Percentiles rank a stretch among this genome's conserved stretches.
Evolutionary conservation across 37 sponge, comb jelly and placozoan genomes (phyloP).

Genomic region (Cladorhizidae sp.): DNA sequence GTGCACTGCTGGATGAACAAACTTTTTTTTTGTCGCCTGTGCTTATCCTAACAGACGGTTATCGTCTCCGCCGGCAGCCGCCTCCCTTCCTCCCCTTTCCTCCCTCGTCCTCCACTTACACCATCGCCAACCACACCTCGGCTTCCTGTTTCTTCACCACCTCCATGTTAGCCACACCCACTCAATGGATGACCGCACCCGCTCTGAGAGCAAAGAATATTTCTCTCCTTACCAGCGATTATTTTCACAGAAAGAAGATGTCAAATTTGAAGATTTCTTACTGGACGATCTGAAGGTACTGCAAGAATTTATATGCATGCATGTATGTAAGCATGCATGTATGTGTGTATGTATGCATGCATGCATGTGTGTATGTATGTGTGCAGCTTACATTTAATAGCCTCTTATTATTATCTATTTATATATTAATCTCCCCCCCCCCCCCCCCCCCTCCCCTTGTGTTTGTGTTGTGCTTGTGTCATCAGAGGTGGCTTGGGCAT

Average conservation of each 20-base stretch:
- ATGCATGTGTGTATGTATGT: background rate
- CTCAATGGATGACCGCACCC: background rate
- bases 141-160: constrained; percentile 36
- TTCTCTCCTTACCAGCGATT: constrained; percentile 13
- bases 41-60: background rate
- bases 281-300: constrained; percentile 24
- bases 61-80: background rate
- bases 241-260: background rate
- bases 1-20: too few species aligned
- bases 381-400: too few species aligned
- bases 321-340: background rate
- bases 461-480: too few species aligned
- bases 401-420: too few species aligned
- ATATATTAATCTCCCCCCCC: too few species aligned
- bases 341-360: background rate
- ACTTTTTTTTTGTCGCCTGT: too few species aligned
- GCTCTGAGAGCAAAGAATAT: background rate
- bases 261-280: background rate
- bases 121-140: constrained; percentile 10
- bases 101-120: background rate
- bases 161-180: background rate
- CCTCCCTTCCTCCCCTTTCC: background rate
- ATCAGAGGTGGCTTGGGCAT: too few species aligned
- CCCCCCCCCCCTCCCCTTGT: too few species aligned
- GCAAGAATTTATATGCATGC: background rate